Evolutionary conservation across 2,797 vertebrate species (phyloP).

Genomic region (Anguilla anguilla): DNA sequence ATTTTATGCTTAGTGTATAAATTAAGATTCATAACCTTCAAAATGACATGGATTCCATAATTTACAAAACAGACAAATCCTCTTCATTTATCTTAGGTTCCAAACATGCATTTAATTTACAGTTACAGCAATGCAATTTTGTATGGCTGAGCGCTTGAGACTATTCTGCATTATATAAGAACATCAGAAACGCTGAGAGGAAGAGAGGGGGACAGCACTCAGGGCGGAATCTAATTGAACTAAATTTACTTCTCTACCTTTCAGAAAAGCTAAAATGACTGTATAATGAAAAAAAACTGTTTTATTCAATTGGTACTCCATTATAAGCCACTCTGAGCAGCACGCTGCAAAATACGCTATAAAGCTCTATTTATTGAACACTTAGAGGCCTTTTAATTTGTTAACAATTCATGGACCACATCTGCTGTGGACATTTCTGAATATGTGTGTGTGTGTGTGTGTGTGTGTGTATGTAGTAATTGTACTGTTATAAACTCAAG

Average conservation of each 20-base stretch:
- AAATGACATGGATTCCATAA: neutral
- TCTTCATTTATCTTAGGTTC: slow-evolving; percentile 1
- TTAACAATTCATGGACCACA: neutral
- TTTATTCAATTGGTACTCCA: slow-evolving; percentile 51
- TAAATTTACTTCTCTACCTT: slow-evolving; percentile 65
- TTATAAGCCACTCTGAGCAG: slow-evolving; percentile 35
- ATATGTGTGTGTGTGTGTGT: neutral
- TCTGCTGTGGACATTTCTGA: slow-evolving; percentile 1
- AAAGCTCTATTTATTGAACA: neutral
- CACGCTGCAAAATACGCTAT: slow-evolving; percentile 34
- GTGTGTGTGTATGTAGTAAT: neutral
- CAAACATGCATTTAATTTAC: slow-evolving; percentile 9
- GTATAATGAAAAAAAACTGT: slow-evolving; percentile 40
- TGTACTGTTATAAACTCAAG: neutral
- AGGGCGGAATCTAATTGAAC: slow-evolving; percentile 66
- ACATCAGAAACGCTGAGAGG: slow-evolving; percentile 41
- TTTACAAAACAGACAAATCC: neutral
- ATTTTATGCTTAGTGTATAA: neutral
- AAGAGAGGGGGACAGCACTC: slow-evolving; percentile 59
- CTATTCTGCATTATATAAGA: slow-evolving; percentile 61
- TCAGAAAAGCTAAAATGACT: slow-evolving; percentile 54
- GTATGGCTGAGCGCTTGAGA: slow-evolving; percentile 40
- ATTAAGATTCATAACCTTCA: neutral
- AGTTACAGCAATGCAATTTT: neutral
- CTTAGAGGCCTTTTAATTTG: slow-evolving; percentile 5